Percentiles rank a stretch among this genome's conserved stretches.
These are phyloP conservation scores for Diachasma alloeum DNA, from an alignment of 1,140 invertebrate genomes.

Conservation along the genomic window DNA sequence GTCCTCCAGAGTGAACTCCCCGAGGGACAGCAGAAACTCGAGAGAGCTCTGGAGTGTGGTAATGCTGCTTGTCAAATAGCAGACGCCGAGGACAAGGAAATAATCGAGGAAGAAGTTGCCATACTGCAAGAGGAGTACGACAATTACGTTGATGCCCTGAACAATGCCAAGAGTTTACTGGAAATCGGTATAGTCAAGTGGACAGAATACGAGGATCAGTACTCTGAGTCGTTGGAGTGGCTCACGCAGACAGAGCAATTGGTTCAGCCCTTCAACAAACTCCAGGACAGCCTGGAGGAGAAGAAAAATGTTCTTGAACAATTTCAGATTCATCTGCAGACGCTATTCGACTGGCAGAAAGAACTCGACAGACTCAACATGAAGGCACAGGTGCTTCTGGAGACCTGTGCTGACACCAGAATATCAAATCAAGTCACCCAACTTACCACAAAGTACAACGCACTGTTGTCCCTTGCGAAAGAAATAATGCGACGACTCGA, in stretches of 20 bases:
- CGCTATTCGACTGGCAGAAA: conserved; percentile 92
- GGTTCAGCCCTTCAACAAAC: conserved; percentile 89
- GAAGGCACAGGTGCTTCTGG: conserved; percentile 86
- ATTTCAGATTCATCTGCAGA: conserved; percentile 90
- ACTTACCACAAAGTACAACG: conserved; percentile 93
- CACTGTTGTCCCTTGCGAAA: conserved; percentile 88
- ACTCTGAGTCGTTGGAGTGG: conserved; percentile 88
- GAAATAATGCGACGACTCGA: conserved; percentile 91
- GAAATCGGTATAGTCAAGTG: conserved; percentile 93
- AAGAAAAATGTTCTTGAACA: conserved; percentile 90
- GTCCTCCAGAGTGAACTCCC: conserved; percentile 82
- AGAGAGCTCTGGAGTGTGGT: conserved; percentile 81
- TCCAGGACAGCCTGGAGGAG: conserved; percentile 87
- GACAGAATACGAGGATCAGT: conserved; percentile 95
- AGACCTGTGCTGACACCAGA: conserved; percentile 91
- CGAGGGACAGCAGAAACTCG: conserved; percentile 82
- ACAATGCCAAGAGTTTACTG: conserved; percentile 81
- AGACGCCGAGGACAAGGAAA: conserved; percentile 86
- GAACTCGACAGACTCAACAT: conserved; percentile 92
- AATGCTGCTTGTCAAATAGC: conserved; percentile 83
- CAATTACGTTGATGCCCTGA: conserved; percentile 80
- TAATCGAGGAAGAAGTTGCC: conserved; percentile 91
- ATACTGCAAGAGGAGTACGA: conserved; percentile 88
- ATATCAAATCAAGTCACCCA: conserved; percentile 94
- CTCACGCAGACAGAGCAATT: conserved; percentile 85